Percentiles rank a stretch among this genome's conserved stretches.
phyloP scores from a whole-genome alignment of 2,797 vertebrate species.

The Rhabdophis nuchalis region DNA sequence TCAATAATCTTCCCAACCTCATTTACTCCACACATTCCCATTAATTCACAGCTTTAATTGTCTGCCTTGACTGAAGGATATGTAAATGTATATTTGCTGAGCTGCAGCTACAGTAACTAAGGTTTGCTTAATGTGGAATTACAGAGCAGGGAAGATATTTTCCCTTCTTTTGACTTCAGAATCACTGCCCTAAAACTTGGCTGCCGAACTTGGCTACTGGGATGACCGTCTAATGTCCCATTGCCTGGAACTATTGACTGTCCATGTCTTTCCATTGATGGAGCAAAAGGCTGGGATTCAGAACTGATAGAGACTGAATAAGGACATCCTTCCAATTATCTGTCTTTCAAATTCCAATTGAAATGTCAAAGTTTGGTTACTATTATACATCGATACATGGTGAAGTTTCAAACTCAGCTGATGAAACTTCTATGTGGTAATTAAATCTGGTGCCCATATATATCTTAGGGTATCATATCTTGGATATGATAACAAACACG shows the following conservation, averaged over 20 bases:
- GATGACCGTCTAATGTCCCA: not conserved
- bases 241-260: not conserved
- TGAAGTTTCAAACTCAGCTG: not conserved
- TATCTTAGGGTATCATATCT: not conserved
- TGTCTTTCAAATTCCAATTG: not conserved
- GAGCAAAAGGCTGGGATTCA: not conserved
- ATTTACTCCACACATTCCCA: constrained; percentile 50
- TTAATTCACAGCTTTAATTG: constrained; percentile 62
- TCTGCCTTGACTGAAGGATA: constrained; percentile 52
- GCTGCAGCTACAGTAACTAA: constrained; percentile 22
- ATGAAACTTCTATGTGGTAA: not conserved
- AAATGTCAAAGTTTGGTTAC: not conserved
- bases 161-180: constrained; percentile 24
- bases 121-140: constrained; percentile 30
- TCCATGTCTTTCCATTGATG: not conserved
- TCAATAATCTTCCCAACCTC: constrained; percentile 57
- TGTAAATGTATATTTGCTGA: constrained; percentile 14
- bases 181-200: constrained; percentile 28
- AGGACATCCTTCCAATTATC: not conserved
- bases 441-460: not conserved
- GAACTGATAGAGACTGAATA: not conserved
- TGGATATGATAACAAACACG: too few relatives aligned
- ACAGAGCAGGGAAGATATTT: constrained; percentile 18
- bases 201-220: not conserved
- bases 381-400: too few relatives aligned